A percentile compares a stretch with the other conserved stretches of the same genome.
Conservation (phyloP, 2,888 invertebrate species). For the Pseudoips prasinana region DNA sequence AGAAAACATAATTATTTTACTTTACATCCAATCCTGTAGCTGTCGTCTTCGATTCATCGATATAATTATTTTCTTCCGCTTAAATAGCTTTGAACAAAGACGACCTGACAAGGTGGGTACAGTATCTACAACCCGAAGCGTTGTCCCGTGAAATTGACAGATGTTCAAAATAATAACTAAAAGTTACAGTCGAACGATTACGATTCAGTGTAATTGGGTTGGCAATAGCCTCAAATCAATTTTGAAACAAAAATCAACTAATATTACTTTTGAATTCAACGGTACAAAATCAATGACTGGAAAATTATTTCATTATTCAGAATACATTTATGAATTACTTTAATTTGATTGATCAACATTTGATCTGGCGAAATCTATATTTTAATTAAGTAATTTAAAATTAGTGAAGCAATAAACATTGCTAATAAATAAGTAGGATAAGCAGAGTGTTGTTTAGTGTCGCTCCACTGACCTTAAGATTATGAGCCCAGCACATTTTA, state of each 20-base stretch:
- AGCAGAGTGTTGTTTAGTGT: too few species aligned
- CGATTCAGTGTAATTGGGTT: constrained; percentile 45
- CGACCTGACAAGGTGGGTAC: constrained; percentile 43
- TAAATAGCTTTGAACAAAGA: constrained; percentile 61
- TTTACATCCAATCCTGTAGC: constrained; percentile 40
- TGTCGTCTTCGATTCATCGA: constrained; percentile 48
- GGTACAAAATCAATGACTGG: constrained; percentile 14
- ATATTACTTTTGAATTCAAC: constrained; percentile 16
- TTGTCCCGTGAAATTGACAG: constrained; percentile 63
- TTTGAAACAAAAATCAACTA: constrained; percentile 32
- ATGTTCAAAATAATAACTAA: constrained; percentile 64
- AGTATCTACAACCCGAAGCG: constrained; percentile 53
- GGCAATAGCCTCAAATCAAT: constrained; percentile 44
- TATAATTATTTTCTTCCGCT: constrained; percentile 70
- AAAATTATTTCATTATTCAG: constrained; percentile 16
- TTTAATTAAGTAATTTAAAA: neutral
- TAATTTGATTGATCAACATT: too few species aligned
- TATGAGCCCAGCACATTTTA: too few species aligned
- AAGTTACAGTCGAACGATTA: constrained; percentile 46
- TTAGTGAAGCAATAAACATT: too few species aligned
- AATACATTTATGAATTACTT: constrained; percentile 1
- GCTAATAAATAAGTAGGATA: too few species aligned
- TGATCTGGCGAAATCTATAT: constrained; percentile 1
- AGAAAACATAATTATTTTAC: constrained; percentile 36
- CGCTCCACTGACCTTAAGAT: too few species aligned